Evolutionary conservation across 2,113 vertebrate species (phyloP), one percentile per base, ranked within the genome.

Genomic region (Cephalopterus ornatus): DNA sequence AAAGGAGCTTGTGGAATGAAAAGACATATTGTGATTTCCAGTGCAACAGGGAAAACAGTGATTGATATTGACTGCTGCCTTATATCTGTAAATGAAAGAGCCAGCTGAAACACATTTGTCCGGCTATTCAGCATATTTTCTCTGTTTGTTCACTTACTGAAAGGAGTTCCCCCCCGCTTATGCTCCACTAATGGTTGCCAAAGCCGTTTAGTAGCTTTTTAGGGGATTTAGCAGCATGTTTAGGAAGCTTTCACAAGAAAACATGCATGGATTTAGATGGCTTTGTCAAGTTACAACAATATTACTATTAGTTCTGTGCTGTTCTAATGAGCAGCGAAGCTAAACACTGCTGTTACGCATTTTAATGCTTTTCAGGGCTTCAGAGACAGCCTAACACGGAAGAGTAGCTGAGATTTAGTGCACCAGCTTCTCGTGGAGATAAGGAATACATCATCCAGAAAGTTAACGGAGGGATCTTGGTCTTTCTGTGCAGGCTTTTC

Each of bases 111-210:
- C 97, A 92, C 97, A 98, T 95, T 97, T 97, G 97, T 97, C 96
- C 95, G 73, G 96, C 98, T 95, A 98, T 97, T 98, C 97, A 97
- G 97, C 97, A 97, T 97, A 96, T 97, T 97, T 97, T 96, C 95
- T 97, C 97, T 97, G 96, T 97, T 98, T 98, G 98, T 97, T 97
- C 97, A 97, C 97, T 97, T 95, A 96, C 96, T 98, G 97, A 97
- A 98, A 98, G 96, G 97, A 93, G 95, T 92, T 96, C 92, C 94
- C 44, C 97, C 97, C 82, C 11, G 95, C 96, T 97, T 97, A 93
- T 92, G 94, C 97, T 65, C 89, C 92, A 94, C 95, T 97, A 96
- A 97, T 96, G 96, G 98, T 92, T 98, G 97, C 97, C 97, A 98
- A 98, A 97, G 97, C 95, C 89, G 47, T 95, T 98, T 97, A 97